Evolutionary conservation across 1,140 invertebrate species (phyloP).

Genomic region (Dendrolimus punctatus): DNA sequence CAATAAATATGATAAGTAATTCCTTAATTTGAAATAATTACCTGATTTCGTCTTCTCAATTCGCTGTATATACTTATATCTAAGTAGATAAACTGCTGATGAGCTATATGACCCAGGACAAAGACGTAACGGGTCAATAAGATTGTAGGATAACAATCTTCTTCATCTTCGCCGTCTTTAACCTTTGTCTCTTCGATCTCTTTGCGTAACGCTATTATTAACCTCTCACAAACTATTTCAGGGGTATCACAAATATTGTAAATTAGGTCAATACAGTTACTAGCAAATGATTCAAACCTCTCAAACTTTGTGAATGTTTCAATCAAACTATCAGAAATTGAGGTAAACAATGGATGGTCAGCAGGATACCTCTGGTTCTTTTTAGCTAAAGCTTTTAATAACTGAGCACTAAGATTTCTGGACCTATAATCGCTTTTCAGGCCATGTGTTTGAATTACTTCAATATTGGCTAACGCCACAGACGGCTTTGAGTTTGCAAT

Average conservation of each 20-base stretch:
- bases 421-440: conserved; percentile 57
- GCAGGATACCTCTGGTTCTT: conserved; percentile 51
- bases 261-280: conserved; percentile 48
- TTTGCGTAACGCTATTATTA: conserved; percentile 56
- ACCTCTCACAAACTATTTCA: conserved; percentile 47
- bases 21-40: conserved; percentile 10
- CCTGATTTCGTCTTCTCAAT: conserved; percentile 64
- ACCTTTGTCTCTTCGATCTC: conserved; percentile 62
- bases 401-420: conserved; percentile 44
- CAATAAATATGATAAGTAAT: too few relatives aligned
- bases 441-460: conserved; percentile 69
- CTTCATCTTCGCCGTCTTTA: conserved; percentile 53
- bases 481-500: conserved; percentile 71
- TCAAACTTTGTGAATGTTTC: conserved; percentile 52
- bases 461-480: conserved; percentile 70
- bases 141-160: conserved; percentile 55
- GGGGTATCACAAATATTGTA: conserved; percentile 64
- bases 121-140: conserved; percentile 79
- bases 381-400: conserved; percentile 49
- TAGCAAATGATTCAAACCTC: conserved; percentile 52
- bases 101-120: conserved; percentile 80
- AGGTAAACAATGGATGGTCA: conserved; percentile 46
- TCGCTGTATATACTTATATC: conserved; percentile 83
- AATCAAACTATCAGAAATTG: conserved; percentile 47
- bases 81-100: conserved; percentile 84